Evolutionary conservation across 53 echinoderm and acorn worm species (phyloP), one percentile per base, ranked within the genome.

Genomic region (Holothuria leucospilota): DNA sequence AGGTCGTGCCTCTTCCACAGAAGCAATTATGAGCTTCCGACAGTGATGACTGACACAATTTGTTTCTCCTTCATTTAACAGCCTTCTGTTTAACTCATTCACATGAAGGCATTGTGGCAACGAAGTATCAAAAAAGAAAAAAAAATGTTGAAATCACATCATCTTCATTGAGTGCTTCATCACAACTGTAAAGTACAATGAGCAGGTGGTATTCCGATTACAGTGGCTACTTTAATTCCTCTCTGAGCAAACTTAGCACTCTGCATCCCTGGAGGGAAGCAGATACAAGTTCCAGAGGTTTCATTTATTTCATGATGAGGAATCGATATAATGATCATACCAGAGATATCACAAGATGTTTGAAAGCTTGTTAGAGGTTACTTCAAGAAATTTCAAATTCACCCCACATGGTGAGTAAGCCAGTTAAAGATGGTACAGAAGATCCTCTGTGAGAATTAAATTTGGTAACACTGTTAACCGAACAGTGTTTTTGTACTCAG

Each of bases 11-110:
- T 56, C 56, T 56, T 56, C 56, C 18, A 56, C 56, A 56, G 56
- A 56, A 56, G 56, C 56, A 56, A 56, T 56, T 56, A 56, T 56
- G 56, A 15, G 18, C 18, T 56, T 56, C 56, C 56, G 56, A 49
- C 27, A 49, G 51, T 26, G 75, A 75, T 75, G 75, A 75, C 52
- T 75, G 27, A 24, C 52, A 75, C 75, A 75, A 75, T 75, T 51
- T 20, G n/a, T 75, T 75, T 75, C 75, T 75, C 75, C 75, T 75
- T 75, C 75, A 75, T 49, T 75, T 49, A 49, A 75, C 75, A 75
- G 26, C 21, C 51, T 49, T 75, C 75, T 75, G 75, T 46, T 75
- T 49, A 49, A 75, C 49, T 75, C 75, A 51, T 75, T 75, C 51
- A 30, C 52, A 75, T n/a, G 18, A 26, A 23, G 52, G 75, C 49